Evolutionary conservation across 2,888 invertebrate species (phyloP), one percentile per base, ranked within the genome.

Genomic region (Andrena chrysosceles): DNA sequence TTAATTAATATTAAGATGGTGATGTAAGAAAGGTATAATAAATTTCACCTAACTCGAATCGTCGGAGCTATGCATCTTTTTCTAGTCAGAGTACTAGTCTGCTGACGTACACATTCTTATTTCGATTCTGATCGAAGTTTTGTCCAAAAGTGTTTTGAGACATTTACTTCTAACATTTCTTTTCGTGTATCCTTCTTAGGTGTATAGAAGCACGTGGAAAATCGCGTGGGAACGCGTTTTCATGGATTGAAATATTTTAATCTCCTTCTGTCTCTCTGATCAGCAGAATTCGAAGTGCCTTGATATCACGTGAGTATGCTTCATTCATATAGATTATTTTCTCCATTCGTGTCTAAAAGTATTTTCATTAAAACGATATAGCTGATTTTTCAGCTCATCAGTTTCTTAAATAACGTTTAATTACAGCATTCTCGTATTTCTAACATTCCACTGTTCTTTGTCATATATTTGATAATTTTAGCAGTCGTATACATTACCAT

Each of bases 161-260:
- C 74, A 59, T 60, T 80, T 81, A 64, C 76, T 72, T 85, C 52
- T 87, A 85, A 85, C 75, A 70, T 56, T 29, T 68, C 86, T 82
- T 85, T 88, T 87, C 83, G 67, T 92, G 81, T 91, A 90, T 92
- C 90, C 86, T 84, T 85, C 85, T 85, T 88, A 93, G 93, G 92
- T 92, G 87, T 92, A 88, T 92, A 91, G 91, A 90, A 90, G 90
- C 89, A 86, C 90, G 83, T 83, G 82, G 89, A 90, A 81, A 89
- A 89, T 87, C 86, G 88, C 85, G 88, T 89, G 88, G 92, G 88
- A 90, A 91, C 89, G 87, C 91, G 86, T 85, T 90, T 87, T 88
- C 90, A 87, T 89, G 90, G 91, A 85, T 90, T 89, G 77, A 91
- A 91, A 90, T 87, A 88, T 87, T 88, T 89, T 87, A 89, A 87